A percentile compares a stretch with the other conserved stretches of the same genome.
Evolutionary conservation across 2,797 vertebrate genomes (phyloP).

Genomic region (Lagorchestes hirsutus): DNA sequence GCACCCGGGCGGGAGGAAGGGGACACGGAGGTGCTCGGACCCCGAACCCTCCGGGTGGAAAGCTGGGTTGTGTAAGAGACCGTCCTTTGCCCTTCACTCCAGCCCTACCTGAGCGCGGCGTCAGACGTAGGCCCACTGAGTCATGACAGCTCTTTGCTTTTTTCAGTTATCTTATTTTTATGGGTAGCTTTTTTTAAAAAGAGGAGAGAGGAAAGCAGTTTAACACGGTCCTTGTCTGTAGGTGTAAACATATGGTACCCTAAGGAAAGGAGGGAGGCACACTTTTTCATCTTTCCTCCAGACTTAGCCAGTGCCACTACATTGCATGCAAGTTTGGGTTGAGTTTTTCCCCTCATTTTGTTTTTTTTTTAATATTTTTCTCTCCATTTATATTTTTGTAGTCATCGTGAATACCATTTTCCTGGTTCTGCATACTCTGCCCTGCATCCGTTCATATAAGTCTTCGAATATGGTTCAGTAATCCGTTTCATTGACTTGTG

Average conservation of each 20-base stretch:
- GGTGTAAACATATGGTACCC: background rate
- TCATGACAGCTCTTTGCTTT: no score
- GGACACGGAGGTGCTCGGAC: background rate
- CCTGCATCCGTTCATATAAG: no score
- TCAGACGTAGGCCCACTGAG: background rate
- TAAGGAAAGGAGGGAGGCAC: background rate
- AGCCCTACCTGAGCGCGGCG: no score
- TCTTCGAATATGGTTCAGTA: background rate
- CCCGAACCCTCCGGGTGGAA: background rate
- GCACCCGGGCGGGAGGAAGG: background rate
- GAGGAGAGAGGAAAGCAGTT: background rate
- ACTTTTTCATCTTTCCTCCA: background rate
- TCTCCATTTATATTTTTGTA: background rate
- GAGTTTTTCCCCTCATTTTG: background rate
- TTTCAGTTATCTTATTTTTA: background rate
- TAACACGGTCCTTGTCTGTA: background rate
- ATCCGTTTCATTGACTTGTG: background rate
- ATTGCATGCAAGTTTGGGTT: background rate
- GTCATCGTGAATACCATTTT: background rate
- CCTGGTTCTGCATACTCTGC: no score
- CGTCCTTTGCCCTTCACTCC: background rate
- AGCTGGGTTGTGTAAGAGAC: background rate
- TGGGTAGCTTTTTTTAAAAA: background rate
- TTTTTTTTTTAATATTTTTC: no score
- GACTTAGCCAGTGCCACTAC: background rate